Evolutionary conservation across 2,888 invertebrate species (phyloP).

Genomic region (Eupithecia subfuscata): DNA sequence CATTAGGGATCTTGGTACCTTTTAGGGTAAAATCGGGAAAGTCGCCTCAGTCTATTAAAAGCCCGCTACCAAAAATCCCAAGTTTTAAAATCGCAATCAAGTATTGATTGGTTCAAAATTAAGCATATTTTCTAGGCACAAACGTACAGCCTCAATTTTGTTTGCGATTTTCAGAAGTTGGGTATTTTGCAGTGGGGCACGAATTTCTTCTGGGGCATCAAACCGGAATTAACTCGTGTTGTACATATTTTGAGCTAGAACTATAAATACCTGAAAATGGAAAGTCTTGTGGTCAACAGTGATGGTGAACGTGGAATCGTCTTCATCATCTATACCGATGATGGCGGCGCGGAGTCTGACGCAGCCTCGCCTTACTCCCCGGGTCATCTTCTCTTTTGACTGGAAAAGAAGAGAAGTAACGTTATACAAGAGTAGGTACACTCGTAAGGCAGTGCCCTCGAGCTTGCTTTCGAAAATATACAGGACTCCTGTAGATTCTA

Average conservation of each 20-base stretch:
- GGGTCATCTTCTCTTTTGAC: constrained; percentile 99
- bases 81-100: no score
- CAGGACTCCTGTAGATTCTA: no score
- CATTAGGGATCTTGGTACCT: not conserved
- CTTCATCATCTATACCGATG: constrained; percentile 99
- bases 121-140: no score
- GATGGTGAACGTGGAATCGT: constrained; percentile 99
- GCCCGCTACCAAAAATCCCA: no score
- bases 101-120: no score
- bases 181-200: no score
- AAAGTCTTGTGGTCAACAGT: constrained; percentile 99
- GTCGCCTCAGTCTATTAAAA: no score
- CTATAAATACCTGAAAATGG: constrained; percentile 92
- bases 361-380: constrained; percentile 97
- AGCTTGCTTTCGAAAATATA: no score
- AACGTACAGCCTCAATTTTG: no score
- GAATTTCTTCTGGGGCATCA: no score
- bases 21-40: not conserved
- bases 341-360: constrained; percentile 98
- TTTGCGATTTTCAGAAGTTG: no score
- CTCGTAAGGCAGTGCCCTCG: not conserved
- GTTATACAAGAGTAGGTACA: not conserved
- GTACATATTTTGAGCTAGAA: not conserved
- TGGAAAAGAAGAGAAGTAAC: constrained; percentile 74
- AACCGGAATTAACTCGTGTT: not conserved